Conservation (phyloP, 2,888 invertebrate species). For the Clivina fossor region DNA sequence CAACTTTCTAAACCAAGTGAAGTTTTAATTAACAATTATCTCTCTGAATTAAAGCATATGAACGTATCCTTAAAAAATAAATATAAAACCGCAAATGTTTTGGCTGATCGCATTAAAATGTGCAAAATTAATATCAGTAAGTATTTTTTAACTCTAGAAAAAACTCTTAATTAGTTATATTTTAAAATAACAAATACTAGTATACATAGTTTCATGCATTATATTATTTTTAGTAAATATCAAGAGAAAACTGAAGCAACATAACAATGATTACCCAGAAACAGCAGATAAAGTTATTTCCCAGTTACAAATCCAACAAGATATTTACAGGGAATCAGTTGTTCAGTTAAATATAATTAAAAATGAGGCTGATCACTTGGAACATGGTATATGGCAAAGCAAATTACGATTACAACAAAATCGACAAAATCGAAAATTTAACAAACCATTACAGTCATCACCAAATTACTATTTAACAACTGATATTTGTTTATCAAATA, state of each 20-base stretch:
- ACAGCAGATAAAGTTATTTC: conserved; percentile 41
- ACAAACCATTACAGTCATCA: too few species aligned
- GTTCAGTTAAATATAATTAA: conserved; percentile 45
- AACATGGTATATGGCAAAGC: conserved; percentile 38
- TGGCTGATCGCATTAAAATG: conserved; percentile 43
- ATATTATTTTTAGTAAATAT: conserved; percentile 36
- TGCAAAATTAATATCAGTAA: conserved; percentile 46
- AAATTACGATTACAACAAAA: neutral
- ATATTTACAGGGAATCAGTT: conserved; percentile 45
- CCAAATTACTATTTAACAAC: too few species aligned
- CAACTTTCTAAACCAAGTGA: too few species aligned
- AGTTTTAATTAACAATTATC: too few species aligned
- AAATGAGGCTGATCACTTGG: conserved; percentile 46
- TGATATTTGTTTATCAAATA: too few species aligned
- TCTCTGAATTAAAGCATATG: too few species aligned
- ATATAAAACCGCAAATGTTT: conserved; percentile 44
- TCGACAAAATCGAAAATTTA: too few species aligned
- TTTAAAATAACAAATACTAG: neutral
- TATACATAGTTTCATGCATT: neutral
- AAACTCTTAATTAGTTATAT: neutral
- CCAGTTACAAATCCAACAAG: conserved; percentile 43
- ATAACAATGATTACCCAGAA: conserved; percentile 7
- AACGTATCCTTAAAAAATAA: too few species aligned
- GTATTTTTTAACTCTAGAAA: neutral
- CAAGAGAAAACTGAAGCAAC: conserved; percentile 41